Evolutionary conservation across 1,140 invertebrate species (phyloP).

Genomic region (Diachasmimorpha longicaudata): DNA sequence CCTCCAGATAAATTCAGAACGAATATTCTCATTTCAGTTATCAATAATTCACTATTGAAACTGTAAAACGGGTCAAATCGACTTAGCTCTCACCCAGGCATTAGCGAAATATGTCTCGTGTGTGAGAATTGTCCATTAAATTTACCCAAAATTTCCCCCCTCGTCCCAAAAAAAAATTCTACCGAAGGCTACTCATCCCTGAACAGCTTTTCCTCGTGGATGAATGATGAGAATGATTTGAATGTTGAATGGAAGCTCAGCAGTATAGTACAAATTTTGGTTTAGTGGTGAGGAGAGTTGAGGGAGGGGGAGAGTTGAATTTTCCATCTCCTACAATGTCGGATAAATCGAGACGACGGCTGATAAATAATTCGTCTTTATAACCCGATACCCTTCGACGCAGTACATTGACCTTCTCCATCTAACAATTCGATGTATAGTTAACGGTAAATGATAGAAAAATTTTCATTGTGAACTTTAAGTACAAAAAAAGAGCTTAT

Average conservation of each 20-base stretch:
- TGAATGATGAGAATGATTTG: constrained; percentile 44
- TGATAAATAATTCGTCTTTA: constrained; percentile 45
- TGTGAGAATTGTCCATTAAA: too few species aligned
- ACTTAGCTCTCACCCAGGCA: neutral
- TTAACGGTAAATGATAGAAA: neutral
- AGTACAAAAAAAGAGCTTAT: neutral
- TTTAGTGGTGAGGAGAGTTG: too few species aligned
- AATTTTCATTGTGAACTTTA: neutral
- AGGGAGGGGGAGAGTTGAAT: neutral
- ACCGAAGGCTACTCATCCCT: constrained; percentile 15
- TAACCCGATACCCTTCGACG: constrained; percentile 38
- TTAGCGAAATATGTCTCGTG: too few species aligned
- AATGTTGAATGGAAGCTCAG: constrained; percentile 42
- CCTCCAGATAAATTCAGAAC: neutral
- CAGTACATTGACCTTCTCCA: constrained; percentile 24
- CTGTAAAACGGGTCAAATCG: too few species aligned
- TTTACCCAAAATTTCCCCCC: too few species aligned
- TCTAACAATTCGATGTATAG: neutral
- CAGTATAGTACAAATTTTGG: constrained; percentile 30
- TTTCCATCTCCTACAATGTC: constrained; percentile 9
- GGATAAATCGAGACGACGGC: constrained; percentile 42
- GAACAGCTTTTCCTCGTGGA: constrained; percentile 42
- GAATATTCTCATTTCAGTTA: neutral
- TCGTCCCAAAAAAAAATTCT: too few species aligned
- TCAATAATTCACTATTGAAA: neutral